A percentile compares a stretch with the other conserved stretches of the same genome.
These are phyloP conservation scores for Euwallacea fornicatus DNA, from an alignment of 1,140 invertebrate genomes.

Conservation along the genomic window DNA sequence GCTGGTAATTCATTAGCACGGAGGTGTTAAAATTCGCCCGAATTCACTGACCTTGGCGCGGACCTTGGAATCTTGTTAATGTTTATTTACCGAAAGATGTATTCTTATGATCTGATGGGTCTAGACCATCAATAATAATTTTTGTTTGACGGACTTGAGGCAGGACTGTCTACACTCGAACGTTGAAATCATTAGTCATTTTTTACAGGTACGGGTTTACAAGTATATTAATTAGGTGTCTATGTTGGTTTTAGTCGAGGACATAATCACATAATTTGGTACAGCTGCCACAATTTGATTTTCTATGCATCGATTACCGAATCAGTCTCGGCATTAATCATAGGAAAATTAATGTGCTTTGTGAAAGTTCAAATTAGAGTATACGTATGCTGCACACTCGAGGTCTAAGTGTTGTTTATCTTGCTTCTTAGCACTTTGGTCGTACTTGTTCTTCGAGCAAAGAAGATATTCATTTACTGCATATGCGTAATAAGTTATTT, in stretches of 20 bases:
- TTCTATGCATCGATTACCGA: conserved; percentile 12
- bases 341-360: background rate
- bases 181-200: conserved; percentile 32
- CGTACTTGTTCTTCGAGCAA: too few species aligned
- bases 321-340: conserved; percentile 2
- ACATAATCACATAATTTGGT: conserved; percentile 2
- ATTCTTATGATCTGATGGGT: conserved; percentile 31
- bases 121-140: conserved; percentile 36
- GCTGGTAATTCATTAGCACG: conserved; percentile 28
- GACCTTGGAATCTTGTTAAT: conserved; percentile 33
- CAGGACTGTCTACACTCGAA: conserved; percentile 30
- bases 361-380: conserved; percentile 3
- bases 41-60: conserved; percentile 29
- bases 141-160: conserved; percentile 24
- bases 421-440: too few species aligned
- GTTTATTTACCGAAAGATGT: conserved; percentile 35
- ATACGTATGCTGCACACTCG: too few species aligned
- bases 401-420: too few species aligned
- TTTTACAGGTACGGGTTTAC: conserved; percentile 29
- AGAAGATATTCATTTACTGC: too few species aligned
- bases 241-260: conserved; percentile 10
- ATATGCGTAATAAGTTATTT: too few species aligned
- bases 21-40: conserved; percentile 33
- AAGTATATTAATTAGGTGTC: conserved; percentile 28
- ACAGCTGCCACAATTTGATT: background rate